These are phyloP conservation scores for Plecotus auritus DNA, from an alignment of 2,113 vertebrate species.

Conservation along the genomic window DNA sequence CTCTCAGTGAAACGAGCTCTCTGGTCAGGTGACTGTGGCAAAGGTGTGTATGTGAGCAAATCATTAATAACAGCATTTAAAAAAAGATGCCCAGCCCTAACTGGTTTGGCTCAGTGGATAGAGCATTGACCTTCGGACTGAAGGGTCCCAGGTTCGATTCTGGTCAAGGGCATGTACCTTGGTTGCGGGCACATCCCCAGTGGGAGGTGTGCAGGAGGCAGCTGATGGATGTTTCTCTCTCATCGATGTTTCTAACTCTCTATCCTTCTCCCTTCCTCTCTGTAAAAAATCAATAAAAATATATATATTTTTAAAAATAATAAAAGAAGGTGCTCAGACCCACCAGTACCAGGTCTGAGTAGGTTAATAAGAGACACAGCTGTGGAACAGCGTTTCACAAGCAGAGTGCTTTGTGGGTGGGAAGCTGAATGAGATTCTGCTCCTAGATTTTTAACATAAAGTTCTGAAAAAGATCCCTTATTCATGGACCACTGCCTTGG, in stretches of 20 bases:
- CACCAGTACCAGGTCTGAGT: conserved; percentile 44
- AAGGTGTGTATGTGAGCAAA: conserved; percentile 79
- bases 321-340: conserved; percentile 88
- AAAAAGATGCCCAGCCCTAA: conserved; percentile 83
- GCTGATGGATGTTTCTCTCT: no score
- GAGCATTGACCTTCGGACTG: no score
- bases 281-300: no score
- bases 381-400: conserved; percentile 86
- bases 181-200: no score
- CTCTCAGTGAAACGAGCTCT: conserved; percentile 67
- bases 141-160: no score
- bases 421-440: conserved; percentile 85
- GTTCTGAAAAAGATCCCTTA: conserved; percentile 90
- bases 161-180: no score
- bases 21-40: conserved; percentile 74
- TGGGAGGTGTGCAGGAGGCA: no score
- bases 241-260: no score
- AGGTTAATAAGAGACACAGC: conserved; percentile 85
- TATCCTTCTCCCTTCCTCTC: no score
- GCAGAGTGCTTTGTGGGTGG: conserved; percentile 84
- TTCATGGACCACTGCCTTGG: conserved; percentile 77
- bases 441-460: conserved; percentile 93
- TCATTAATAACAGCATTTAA: conserved; percentile 90
- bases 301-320: no score
- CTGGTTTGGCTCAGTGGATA: no score